These are phyloP conservation scores for Electrophaes corylata DNA, from an alignment of 2,888 invertebrate species.

Conservation along the genomic window DNA sequence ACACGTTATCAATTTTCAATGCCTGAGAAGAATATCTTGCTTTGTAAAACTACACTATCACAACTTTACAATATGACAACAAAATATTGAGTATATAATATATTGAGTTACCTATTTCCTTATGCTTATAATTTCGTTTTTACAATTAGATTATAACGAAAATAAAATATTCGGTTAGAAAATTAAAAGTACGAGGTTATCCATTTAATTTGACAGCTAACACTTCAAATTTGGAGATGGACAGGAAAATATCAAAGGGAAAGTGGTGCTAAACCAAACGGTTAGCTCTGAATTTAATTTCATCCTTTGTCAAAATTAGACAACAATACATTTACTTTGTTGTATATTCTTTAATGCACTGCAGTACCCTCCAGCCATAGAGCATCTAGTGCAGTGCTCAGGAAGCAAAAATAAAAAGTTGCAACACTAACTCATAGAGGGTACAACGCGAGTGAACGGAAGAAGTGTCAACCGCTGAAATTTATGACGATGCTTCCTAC, in stretches of 20 bases:
- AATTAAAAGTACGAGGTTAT: too few species aligned
- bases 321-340: not conserved
- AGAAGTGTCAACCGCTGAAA: slow-evolving; percentile 56
- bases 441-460: slow-evolving; percentile 63
- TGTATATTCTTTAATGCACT: not conserved
- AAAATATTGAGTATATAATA: too few species aligned
- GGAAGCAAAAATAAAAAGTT: slow-evolving; percentile 43
- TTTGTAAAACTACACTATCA: too few species aligned
- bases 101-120: too few species aligned
- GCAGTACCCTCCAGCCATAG: not conserved
- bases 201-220: too few species aligned
- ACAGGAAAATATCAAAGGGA: slow-evolving; percentile 20
- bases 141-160: too few species aligned
- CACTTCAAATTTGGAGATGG: too few species aligned
- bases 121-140: too few species aligned
- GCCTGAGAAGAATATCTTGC: not conserved
- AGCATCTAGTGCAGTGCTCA: slow-evolving; percentile 5
- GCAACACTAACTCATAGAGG: slow-evolving; percentile 42
- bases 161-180: too few species aligned
- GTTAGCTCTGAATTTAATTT: not conserved
- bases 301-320: not conserved
- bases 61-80: not conserved
- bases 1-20: slow-evolving; percentile 6
- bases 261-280: slow-evolving; percentile 1
- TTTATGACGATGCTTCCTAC: slow-evolving; percentile 64